Percentiles rank a stretch among this genome's conserved stretches.
These are phyloP conservation scores for Drosophila kambysellisi DNA, from an alignment of 2,888 invertebrate species.

Conservation along the genomic window DNA sequence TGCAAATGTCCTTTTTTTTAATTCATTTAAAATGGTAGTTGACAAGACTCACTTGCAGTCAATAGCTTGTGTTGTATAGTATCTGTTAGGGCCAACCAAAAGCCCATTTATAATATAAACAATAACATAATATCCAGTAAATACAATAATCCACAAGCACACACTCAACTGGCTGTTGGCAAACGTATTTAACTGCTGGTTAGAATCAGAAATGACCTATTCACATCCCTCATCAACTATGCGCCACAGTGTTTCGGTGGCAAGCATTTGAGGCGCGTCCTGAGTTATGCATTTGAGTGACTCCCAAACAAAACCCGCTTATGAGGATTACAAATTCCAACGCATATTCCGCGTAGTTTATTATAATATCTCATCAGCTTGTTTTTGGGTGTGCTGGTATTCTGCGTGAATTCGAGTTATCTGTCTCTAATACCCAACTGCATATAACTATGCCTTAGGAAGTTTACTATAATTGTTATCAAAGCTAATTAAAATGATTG, in stretches of 20 bases:
- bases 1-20: no score
- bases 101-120: background rate
- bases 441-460: background rate
- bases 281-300: slow-evolving; percentile 33
- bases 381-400: slow-evolving; percentile 9
- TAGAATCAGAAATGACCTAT: slow-evolving; percentile 29
- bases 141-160: background rate
- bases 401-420: background rate
- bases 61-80: background rate
- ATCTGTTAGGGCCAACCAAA: background rate
- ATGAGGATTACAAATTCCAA: slow-evolving; percentile 17
- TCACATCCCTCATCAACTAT: slow-evolving; percentile 1
- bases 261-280: slow-evolving; percentile 34
- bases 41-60: background rate
- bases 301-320: slow-evolving; percentile 6
- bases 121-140: background rate
- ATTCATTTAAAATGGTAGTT: background rate
- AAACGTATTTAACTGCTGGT: slow-evolving; percentile 61
- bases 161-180: background rate
- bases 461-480: background rate
- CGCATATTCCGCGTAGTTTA: slow-evolving; percentile 27
- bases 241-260: slow-evolving; percentile 14
- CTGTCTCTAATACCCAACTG: background rate
- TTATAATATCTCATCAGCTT: slow-evolving; percentile 22
- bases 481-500: background rate